A percentile compares a stretch with the other conserved stretches of the same genome.
phyloP scores from a whole-genome alignment of 2,113 vertebrate genomes.

The Paracanthobrama guichenoti region DNA sequence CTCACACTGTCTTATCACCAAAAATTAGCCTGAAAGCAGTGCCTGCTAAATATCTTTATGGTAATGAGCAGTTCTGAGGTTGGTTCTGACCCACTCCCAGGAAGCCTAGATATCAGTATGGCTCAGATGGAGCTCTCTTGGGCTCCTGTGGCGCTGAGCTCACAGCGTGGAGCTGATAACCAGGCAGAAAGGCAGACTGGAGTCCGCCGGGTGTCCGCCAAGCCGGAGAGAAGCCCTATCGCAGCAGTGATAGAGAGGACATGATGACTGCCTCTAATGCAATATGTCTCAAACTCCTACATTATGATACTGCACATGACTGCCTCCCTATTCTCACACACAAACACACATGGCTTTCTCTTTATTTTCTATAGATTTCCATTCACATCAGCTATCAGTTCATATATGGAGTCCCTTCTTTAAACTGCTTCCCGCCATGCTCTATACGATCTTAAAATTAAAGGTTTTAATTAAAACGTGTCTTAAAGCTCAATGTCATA shows the following conservation, averaged over 20 bases:
- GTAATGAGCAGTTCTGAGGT: constrained; percentile 13
- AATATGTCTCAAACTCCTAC: constrained; percentile 45
- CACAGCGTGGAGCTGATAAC: constrained; percentile 44
- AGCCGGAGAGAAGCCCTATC: constrained; percentile 37
- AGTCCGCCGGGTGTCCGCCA: constrained; percentile 2
- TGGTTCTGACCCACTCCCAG: constrained; percentile 44
- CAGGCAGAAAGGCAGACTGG: constrained; percentile 31
- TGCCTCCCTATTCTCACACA: constrained; percentile 55
- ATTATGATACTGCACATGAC: constrained; percentile 56
- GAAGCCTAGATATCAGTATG: constrained; percentile 42
- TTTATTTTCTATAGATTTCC: constrained; percentile 27
- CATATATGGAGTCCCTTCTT: neutral
- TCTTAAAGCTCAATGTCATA: neutral
- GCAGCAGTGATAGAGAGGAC: constrained; percentile 29
- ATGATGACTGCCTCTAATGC: constrained; percentile 47
- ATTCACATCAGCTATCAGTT: neutral
- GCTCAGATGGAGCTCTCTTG: constrained; percentile 39
- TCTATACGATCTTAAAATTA: neutral
- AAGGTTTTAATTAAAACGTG: no score
- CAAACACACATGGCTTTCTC: constrained; percentile 15
- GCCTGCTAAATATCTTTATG: neutral
- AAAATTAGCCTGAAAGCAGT: neutral
- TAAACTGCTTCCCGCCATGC: neutral
- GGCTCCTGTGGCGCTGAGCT: constrained; percentile 18
- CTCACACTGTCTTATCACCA: constrained; percentile 31